phyloP scores from a whole-genome alignment of 2,113 vertebrate genomes.

The Hystrix cristata region DNA sequence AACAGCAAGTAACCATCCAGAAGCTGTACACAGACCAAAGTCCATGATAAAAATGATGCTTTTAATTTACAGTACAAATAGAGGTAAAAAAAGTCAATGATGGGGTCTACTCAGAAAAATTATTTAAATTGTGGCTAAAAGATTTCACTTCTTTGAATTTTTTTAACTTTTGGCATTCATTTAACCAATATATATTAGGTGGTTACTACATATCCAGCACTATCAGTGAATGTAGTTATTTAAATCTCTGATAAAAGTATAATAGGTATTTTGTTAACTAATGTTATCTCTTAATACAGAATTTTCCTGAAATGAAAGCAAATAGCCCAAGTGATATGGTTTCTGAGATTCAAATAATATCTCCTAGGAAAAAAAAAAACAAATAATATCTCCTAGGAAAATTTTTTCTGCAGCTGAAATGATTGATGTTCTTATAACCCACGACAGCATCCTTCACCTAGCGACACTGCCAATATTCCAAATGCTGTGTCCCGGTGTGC shows the following conservation, averaged over 20 bases:
- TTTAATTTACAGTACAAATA: not conserved
- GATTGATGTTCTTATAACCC: not conserved
- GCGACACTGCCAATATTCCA: not conserved
- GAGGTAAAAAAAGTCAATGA: not conserved
- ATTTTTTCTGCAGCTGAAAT: not conserved
- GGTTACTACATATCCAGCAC: not conserved
- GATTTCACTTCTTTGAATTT: not conserved
- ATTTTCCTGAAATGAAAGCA: not conserved
- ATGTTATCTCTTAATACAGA: not conserved
- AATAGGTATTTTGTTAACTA: slow-evolving; percentile 7
- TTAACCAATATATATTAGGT: slow-evolving; percentile 25
- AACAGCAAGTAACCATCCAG: not conserved
- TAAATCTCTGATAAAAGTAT: not conserved
- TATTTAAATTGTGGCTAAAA: not conserved
- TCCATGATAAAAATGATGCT: not conserved
- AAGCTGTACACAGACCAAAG: not conserved
- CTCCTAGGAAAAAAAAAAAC: not conserved
- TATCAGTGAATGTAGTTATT: not conserved
- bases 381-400: not conserved
- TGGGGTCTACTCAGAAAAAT: not conserved
- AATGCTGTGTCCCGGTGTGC: not conserved
- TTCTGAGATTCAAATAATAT: not conserved
- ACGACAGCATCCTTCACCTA: not conserved
- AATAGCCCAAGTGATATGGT: not conserved
- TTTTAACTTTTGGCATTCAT: not conserved